Conservation (phyloP, 2,888 invertebrate species). For the Eupithecia centaureata region DNA sequence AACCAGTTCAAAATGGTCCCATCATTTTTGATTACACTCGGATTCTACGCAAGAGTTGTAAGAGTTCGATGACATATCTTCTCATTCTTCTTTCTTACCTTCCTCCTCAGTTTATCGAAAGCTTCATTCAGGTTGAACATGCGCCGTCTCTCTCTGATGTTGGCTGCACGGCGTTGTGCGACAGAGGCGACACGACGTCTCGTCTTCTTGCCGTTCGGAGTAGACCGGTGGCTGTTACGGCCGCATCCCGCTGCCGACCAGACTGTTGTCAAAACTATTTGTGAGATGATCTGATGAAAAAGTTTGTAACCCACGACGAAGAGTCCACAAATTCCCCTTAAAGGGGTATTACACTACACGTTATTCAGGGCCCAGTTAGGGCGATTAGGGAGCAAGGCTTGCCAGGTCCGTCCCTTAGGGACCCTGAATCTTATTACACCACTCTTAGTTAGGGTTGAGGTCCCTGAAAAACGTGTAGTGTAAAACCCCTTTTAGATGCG, state of each 20-base stretch:
- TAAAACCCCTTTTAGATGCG: no score
- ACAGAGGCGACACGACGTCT: slow-evolving; percentile 94
- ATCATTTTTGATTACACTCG: not conserved
- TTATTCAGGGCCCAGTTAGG: no score
- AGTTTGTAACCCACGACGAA: not conserved
- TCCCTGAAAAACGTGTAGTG: no score
- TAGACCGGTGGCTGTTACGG: slow-evolving; percentile 65
- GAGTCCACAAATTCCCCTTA: not conserved
- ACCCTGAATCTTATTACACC: no score
- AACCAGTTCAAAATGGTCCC: not conserved
- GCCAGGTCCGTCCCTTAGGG: no score
- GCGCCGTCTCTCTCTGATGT: slow-evolving; percentile 95
- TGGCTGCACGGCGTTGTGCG: slow-evolving; percentile 95
- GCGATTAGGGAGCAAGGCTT: no score
- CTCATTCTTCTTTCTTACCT: slow-evolving; percentile 77
- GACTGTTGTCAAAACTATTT: slow-evolving; percentile 55
- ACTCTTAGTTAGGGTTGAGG: no score
- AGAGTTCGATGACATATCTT: not conserved
- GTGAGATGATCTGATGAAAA: not conserved
- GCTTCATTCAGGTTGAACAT: slow-evolving; percentile 99
- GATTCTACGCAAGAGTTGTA: not conserved
- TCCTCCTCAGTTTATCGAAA: slow-evolving; percentile 95
- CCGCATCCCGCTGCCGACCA: slow-evolving; percentile 78
- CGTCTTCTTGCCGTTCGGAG: slow-evolving; percentile 88
- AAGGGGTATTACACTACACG: no score